Evolutionary conservation across 2,113 vertebrate species (phyloP), one percentile per base, ranked within the genome.

Genomic region (Hippocampus abdominalis): DNA sequence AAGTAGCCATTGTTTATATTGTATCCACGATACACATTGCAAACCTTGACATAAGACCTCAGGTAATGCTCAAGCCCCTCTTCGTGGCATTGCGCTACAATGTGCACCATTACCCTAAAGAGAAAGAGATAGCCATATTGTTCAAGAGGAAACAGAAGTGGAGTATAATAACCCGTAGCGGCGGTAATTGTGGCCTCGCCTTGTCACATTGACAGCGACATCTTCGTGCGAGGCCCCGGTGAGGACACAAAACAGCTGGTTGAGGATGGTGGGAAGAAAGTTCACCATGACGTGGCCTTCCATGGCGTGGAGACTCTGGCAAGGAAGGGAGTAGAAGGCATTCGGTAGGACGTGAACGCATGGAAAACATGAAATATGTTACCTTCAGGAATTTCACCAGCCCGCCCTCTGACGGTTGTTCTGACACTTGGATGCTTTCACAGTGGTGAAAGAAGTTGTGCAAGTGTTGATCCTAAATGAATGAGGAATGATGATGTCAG

Each of bases 361-460:
- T 66, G 72, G 68, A 61, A 39, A 27, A 57, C 12, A 60, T 60
- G 18, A 32, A 59, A 32, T 32, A 32, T 60, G 57, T 32, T 18
- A 99, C 97, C 95, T 99, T 99, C 68, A 99, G 94, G 84, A 96
- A 99, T 86, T 99, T 99, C 4, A 99, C 94, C 75, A 99, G 94
- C 74, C 95, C 96, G 23, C 88, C 93, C 74, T 95, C 96, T 54
- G 92, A 86, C 40, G 93, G 93, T 77, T 91, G 93, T 69, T 93
- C 93, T 73, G 93, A 93, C 0, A 89, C 91, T 70, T 97, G 93
- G 4, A 94, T 94, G 89, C 89, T 94, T 79, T 98, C 94, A 87
- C 94, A 97, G 87, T 98, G 97, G 64, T 97, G 93, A 84, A 99
- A 99, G 87, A 98, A 99, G 82, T 98, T 98, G 88, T 98, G 94